Conservation (phyloP, 2,113 vertebrate species). For the Stictonetta naevosa region DNA sequence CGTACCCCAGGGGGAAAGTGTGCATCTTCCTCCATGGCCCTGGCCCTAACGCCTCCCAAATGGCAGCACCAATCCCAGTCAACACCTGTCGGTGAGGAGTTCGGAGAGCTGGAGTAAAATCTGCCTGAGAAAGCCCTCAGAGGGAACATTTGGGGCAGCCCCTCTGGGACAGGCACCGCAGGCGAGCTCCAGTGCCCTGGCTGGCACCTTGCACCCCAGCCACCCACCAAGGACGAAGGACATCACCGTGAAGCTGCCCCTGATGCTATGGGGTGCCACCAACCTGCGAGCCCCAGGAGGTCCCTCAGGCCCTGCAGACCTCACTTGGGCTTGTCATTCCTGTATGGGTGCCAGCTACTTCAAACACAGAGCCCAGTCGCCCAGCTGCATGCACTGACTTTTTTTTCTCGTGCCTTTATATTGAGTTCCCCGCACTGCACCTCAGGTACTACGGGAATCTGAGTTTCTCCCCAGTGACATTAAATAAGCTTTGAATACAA, state of each 20-base stretch:
- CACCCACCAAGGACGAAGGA: slow-evolving; percentile 41
- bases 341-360: neutral
- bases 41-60: neutral
- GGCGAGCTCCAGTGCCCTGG: rapidly evolving
- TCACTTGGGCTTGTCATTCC: neutral
- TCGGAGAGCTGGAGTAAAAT: neutral
- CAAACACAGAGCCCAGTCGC: neutral
- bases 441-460: neutral
- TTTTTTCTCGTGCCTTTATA: neutral
- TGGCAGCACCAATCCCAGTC: no score
- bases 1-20: no score
- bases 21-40: neutral
- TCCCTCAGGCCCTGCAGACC: neutral
- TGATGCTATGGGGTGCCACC: neutral
- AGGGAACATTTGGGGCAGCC: neutral
- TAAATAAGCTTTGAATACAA: neutral
- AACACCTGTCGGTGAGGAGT: neutral
- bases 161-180: neutral
- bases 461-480: neutral
- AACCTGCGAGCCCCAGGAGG: neutral
- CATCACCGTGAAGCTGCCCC: slow-evolving; percentile 24
- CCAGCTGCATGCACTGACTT: rapidly evolving
- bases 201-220: neutral
- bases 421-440: neutral
- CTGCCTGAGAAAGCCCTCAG: neutral